Evolutionary conservation across 2,797 vertebrate species (phyloP), one percentile per base, ranked within the genome.

Genomic region (Sylvilagus floridanus): DNA sequence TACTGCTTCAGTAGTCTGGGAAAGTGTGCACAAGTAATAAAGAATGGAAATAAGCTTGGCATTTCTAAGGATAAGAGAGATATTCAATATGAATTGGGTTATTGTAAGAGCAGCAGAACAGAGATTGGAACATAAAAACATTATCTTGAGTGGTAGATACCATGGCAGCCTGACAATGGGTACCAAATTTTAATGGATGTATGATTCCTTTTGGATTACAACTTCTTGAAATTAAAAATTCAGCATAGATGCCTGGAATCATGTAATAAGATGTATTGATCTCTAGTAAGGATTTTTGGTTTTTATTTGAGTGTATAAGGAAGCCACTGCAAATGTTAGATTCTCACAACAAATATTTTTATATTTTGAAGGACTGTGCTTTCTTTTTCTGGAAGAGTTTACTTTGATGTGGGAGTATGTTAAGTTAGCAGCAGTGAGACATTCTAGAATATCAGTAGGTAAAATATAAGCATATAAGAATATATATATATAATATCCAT

Each of bases 1-100:
- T 81, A 32, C 47, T 24, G 30, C 2, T 69, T 91, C n/a, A 82
- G 8, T 32, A 68, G 30, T 60, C 69, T 4, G 30, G 7, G 28
- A 50, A 75, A 76, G 22, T 66, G 65, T n/a, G 10, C 66, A 13
- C 10, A 78, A 72, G 26, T 73, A 22, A 19, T 37, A 60, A 88
- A 84, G 11, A 66, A 82, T 66, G 72, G 28, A 60, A 78, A 47
- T 35, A 66, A 65, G 24, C 19, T 83, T 57, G 19, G 16, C 0
- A 68, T 73, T 84, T 95, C 68, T 21, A 95, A 66, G 24, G 7
- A 79, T 37, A 60, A 88, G 17, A 84, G 79, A 81, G 21, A 9
- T 60, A 11, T 52, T 65, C 35, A 50, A 3, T 52, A 2, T 47
- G 5, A 12, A 3, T 72, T 30, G 35, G 57, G 14, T 26, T 73